Conservation (phyloP, 2,113 vertebrate genomes). For the Calonectris borealis region DNA sequence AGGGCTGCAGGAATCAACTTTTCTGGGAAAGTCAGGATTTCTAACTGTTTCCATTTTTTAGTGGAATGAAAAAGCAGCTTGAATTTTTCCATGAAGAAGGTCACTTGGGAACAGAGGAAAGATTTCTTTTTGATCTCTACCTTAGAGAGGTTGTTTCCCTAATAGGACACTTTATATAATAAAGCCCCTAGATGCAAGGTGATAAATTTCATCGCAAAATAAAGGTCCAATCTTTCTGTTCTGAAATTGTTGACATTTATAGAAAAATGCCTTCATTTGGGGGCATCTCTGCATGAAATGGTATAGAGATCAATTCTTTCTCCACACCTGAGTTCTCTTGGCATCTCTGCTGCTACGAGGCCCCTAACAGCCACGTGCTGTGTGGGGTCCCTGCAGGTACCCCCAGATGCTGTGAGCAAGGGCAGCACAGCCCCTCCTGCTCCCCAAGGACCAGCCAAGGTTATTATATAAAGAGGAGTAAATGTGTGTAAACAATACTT, state of each 20-base stretch:
- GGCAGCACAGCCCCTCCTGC: not conserved
- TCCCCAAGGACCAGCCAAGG: not conserved
- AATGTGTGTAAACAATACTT: slow-evolving; percentile 23
- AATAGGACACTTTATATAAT: not conserved
- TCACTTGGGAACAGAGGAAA: not conserved
- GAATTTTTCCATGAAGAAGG: not conserved
- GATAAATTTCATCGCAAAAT: not conserved
- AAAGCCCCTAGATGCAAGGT: not conserved
- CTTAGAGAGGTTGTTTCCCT: not conserved
- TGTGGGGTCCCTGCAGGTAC: not conserved
- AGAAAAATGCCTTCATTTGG: not conserved
- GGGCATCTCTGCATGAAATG: not conserved
- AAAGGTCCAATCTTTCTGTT: not conserved
- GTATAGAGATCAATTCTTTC: not conserved
- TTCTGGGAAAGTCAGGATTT: slow-evolving; percentile 38
- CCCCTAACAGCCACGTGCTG: fast-evolving
- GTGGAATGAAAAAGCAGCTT: slow-evolving; percentile 11
- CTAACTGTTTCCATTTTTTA: slow-evolving; percentile 31
- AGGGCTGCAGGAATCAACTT: slow-evolving; percentile 32
- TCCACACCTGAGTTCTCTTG: not conserved
- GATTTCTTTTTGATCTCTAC: slow-evolving; percentile 14
- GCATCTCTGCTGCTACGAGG: not conserved
- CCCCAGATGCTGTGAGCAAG: not conserved
- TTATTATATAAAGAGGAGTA: slow-evolving; percentile 35
- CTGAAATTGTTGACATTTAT: not conserved